These are phyloP conservation scores for Psilanteris sp. DNA, from an alignment of 1,140 invertebrate genomes.

Conservation along the genomic window DNA sequence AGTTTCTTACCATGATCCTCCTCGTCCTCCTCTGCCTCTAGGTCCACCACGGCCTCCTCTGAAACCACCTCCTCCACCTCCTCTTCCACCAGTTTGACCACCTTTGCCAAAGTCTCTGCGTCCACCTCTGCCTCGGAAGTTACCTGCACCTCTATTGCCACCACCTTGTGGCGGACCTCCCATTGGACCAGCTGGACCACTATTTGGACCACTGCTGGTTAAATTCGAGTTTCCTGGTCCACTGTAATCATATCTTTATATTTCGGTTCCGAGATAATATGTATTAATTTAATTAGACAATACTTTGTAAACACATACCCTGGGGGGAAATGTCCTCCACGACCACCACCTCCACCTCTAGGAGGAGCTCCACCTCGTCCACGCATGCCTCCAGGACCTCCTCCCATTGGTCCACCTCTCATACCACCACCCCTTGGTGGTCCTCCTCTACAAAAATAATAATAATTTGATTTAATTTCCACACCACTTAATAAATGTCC, in stretches of 20 bases:
- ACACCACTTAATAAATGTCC: too few species aligned
- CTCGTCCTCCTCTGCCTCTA: constrained; percentile 67
- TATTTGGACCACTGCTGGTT: constrained; percentile 63
- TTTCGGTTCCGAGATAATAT: background rate
- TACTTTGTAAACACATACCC: constrained; percentile 64
- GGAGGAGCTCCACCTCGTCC: constrained; percentile 74
- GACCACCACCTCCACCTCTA: constrained; percentile 71
- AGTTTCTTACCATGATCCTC: constrained; percentile 74
- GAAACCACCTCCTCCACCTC: constrained; percentile 69
- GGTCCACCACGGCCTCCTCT: constrained; percentile 69
- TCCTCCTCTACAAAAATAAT: constrained; percentile 70
- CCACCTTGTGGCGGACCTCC: constrained; percentile 69
- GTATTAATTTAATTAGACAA: background rate
- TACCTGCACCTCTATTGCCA: constrained; percentile 68
- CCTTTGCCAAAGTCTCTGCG: constrained; percentile 72
- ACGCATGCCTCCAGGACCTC: constrained; percentile 74
- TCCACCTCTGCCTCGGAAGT: constrained; percentile 70
- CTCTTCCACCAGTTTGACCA: constrained; percentile 68
- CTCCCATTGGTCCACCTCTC: constrained; percentile 68
- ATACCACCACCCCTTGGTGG: constrained; percentile 75
- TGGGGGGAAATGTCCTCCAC: constrained; percentile 76
- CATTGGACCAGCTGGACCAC: constrained; percentile 68
- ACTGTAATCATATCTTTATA: constrained; percentile 45
- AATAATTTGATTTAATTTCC: background rate
- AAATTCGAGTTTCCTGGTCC: constrained; percentile 73